These are phyloP conservation scores for Sigmodon hispidus DNA, from an alignment of 2,113 vertebrate genomes.

Conservation along the genomic window DNA sequence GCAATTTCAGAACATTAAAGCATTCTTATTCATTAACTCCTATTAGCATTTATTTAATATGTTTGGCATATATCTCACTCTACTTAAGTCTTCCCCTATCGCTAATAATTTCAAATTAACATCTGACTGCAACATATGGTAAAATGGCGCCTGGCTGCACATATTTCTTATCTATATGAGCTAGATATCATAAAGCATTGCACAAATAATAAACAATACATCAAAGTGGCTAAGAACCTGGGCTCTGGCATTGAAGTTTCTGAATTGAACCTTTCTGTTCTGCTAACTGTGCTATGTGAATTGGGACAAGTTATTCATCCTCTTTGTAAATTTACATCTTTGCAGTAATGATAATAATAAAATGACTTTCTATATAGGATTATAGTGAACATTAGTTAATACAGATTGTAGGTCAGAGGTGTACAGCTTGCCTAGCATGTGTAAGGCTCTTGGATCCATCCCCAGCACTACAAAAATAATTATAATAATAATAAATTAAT, in stretches of 20 bases:
- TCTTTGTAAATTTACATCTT: not conserved
- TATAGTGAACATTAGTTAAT: not conserved
- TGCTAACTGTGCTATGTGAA: not conserved
- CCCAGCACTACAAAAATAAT: not conserved
- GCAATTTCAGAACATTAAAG: constrained; percentile 6
- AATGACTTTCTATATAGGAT: not conserved
- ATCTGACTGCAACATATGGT: not conserved
- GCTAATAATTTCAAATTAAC: constrained; percentile 32
- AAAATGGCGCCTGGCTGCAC: not conserved
- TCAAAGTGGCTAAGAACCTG: not conserved
- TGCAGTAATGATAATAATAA: not conserved
- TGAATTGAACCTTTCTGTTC: not conserved
- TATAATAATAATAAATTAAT: not conserved
- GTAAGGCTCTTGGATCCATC: not conserved
- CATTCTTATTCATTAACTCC: constrained; percentile 48
- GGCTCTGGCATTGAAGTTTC: not conserved
- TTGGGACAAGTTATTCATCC: not conserved
- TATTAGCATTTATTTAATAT: constrained; percentile 45
- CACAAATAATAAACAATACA: not conserved
- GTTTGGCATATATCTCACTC: constrained; percentile 1
- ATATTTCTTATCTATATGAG: not conserved
- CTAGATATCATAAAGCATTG: not conserved
- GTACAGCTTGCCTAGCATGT: not conserved
- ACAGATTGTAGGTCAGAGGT: not conserved
- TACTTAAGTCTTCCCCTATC: not conserved